phyloP scores from a whole-genome alignment of 2,888 invertebrate genomes.

The Ctena decussata region DNA sequence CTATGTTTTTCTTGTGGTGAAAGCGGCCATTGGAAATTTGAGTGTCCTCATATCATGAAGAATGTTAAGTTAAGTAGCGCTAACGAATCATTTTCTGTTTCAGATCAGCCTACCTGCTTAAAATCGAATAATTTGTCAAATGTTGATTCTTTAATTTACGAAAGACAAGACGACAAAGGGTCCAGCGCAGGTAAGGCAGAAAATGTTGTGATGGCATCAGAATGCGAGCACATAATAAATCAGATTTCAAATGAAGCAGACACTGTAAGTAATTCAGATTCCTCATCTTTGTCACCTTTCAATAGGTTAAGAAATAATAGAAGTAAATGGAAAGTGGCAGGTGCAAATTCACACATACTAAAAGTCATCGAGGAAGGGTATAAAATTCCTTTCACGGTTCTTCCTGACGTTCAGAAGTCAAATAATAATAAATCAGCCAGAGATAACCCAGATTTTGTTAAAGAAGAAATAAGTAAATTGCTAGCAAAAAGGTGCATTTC shows the following conservation, averaged over 20 bases:
- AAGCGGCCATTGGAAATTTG: neutral
- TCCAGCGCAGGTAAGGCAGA: neutral
- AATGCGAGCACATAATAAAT: neutral
- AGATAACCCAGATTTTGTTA: conserved; percentile 36
- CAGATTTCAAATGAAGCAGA: no score
- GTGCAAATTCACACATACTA: neutral
- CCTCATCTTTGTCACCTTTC: neutral
- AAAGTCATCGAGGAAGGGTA: conserved; percentile 14
- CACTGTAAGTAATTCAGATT: no score
- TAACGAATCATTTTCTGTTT: neutral
- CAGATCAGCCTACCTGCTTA: no score
- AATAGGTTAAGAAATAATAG: neutral
- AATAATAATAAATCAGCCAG: conserved; percentile 39
- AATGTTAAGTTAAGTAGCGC: neutral
- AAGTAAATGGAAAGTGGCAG: neutral
- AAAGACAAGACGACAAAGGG: no score
- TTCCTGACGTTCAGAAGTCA: conserved; percentile 4
- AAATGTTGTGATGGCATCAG: neutral
- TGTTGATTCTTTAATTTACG: no score
- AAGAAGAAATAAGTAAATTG: conserved; percentile 33
- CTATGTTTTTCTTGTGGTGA: neutral
- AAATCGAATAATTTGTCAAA: no score
- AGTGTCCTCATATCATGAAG: neutral
- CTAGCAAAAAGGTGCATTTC: conserved; percentile 42
- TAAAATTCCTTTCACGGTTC: conserved; percentile 37